Base-by-base conservation (phyloP, 2,888 invertebrate genomes). In the Cheilosia urbana region DNA sequence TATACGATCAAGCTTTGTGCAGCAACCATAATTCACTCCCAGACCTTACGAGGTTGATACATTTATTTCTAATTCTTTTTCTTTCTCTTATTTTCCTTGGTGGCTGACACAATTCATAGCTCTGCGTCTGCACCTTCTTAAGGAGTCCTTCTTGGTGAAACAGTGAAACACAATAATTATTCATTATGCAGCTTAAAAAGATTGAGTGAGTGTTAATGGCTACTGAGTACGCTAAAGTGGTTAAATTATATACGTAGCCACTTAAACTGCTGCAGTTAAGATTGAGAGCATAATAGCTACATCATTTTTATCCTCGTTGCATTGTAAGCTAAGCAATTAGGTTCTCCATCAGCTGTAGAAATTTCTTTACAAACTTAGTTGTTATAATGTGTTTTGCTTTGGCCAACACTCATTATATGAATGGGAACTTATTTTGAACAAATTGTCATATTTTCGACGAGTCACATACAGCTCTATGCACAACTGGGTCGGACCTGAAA, bases 21-120 rank as follows among this genome's bases (percentile, higher is more conserved):
- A 21, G 60, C 53, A 21, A 42, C 42, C 42, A 68, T 77, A 68
- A 42, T 77, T 77, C 68, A 68, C 77, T 77, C 53, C 42, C 30
- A 24, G 51, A 77, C 60, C 42, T 62, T 60, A 34, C 58, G 47
- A 60, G 60, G 49, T 58, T 58, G 49, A 57, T 72, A 60, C 24
- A 51, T 72, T 60, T 72, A 60, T 58, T 49, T 49, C 53, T 21
- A 37, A 17, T 58, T 69, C 7, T 27, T 55, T 13, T 53, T 27
- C 17, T 24, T 47, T 49, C 21, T 34, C n/a, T 57, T 21, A 4
- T 40, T 3, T 15, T 65, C 5, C 42, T 21, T 19, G 21, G 19
- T 42, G 2, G 19, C 37, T 21, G 17, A 51, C 42, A 24, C 24
- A n/a, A 9, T 63, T 45, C 19, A 19, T 51, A 2, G 27, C 24